Conservation (phyloP, 2,113 vertebrate genomes). For the Podilymbus podiceps region DNA sequence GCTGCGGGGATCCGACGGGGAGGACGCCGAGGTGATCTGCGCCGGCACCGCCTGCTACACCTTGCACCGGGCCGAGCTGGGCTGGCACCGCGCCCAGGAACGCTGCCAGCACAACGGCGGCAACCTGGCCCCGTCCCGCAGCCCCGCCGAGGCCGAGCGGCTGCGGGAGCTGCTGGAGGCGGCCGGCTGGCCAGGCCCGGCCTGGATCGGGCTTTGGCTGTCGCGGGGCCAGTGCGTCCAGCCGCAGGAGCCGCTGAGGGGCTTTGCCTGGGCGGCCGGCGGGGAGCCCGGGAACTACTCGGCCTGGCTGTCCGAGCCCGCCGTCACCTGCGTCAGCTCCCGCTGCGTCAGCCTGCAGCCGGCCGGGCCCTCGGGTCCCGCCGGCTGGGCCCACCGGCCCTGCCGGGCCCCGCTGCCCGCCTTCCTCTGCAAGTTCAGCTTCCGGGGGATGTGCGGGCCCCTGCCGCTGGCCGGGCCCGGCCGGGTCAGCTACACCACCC, state of each 20-base stretch:
- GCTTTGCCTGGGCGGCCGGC: conserved; percentile 69
- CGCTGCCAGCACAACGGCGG: conserved; percentile 69
- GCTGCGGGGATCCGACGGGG: background rate
- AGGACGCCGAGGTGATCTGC: conserved; percentile 58
- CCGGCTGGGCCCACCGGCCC: conserved; percentile 43
- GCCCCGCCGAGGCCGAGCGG: conserved; percentile 43
- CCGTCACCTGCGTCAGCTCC: conserved; percentile 54
- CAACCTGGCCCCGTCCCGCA: conserved; percentile 62
- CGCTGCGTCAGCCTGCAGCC: conserved; percentile 64
- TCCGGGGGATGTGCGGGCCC: conserved; percentile 75
- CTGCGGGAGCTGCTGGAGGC: conserved; percentile 28
- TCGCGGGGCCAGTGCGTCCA: background rate
- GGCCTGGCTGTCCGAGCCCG: conserved; percentile 64
- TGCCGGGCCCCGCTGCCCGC: conserved; percentile 37
- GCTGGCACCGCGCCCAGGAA: conserved; percentile 24
- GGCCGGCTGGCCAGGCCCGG: background rate
- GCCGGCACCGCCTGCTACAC: conserved; percentile 69
- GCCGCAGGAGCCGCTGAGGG: conserved; percentile 46
- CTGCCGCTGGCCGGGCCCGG: conserved; percentile 66
- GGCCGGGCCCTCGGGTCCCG: background rate
- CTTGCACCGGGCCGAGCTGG: conserved; percentile 37
- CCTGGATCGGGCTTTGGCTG: conserved; percentile 77
- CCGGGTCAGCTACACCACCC: conserved; percentile 59
- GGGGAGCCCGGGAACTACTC: conserved; percentile 35
- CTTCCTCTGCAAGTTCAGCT: conserved; percentile 80